Base-by-base conservation (phyloP, 2,888 invertebrate species). In the Drosophila peninsularis region DNA sequence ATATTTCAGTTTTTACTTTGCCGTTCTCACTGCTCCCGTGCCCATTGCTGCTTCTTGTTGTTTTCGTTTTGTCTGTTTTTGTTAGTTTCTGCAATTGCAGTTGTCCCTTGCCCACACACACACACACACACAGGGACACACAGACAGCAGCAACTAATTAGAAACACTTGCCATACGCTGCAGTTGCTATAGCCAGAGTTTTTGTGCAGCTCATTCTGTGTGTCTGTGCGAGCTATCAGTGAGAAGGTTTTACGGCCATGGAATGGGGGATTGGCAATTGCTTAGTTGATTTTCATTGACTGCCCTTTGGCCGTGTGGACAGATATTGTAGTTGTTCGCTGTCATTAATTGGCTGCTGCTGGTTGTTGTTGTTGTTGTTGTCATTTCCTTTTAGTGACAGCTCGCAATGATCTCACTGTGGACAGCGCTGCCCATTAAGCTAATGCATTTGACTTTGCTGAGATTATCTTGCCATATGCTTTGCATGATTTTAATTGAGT, bases 211-310 rank as follows among this genome's bases (percentile, higher is more conserved):
- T 45, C 7, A 60, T 17, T 62, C 30, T 37, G 47, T 17, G 47
- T 27, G 24, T 41, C 52, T 60, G 64, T 61, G 50, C 39, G 55
- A 39, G 55, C 27, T 19, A 24, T 32, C 34, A 49, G 58, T 34
- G 52, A 7, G 34, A 14, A 39, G 42, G 39, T 30, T 41, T 32
- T 42, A 17, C 42, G 17, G 30, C 13, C 1, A 2, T 44, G 68
- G 56, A 36, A 55, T 42, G 49, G 54, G 52, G 52, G 60, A 84
- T 78, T 82, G 84, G 72, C 82, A 82, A 82, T 88, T 88, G 88
- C 88, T 82, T 83, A 87, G 82, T 84, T 82, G 82, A 82, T 87
- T 82, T 84, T 82, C 82, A 82, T 82, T 87, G 78, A 84, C 87
- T 84, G 81, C 78, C 82, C 81, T 75, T 68, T 72, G 78, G 68